Base-by-base conservation (phyloP, 2,113 vertebrate species). In the Calyptomena viridis region DNA sequence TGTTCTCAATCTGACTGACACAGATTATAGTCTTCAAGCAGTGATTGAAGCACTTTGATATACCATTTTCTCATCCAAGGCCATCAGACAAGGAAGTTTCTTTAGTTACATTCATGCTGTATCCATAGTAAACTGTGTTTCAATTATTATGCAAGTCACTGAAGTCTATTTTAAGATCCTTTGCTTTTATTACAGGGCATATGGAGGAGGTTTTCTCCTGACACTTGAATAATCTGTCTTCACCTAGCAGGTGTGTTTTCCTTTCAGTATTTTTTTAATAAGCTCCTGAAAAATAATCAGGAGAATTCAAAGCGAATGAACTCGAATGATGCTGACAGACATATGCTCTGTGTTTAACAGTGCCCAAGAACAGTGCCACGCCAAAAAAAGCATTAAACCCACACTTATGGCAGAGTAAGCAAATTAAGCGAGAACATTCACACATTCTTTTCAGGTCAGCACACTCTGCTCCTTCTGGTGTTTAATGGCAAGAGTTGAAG, bases 111-210 rank as follows among this genome's bases (percentile, higher is more conserved):
- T 1, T 44, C 31, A 63, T 74, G 60, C 62, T 44, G 44, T 84
- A 52, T 91, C 49, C 46, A 40, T 60, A 77, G 37, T 60, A 92
- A 93, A 66, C 31, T 62, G 33, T 69, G 42, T 80, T 95, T 71
- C 75, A 81, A 85, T 88, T 91, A 74, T 40, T 77, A 93, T 80
- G 39, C 85, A 94, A 94, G 74, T 64, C 90, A 94, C n/a, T 13
- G 62, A 91, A 84, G 23, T 63, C 78, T 95, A 83, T 96, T 93
- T 95, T 95, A 91, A 87, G 89, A 84, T 63, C 67, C 50, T 90
- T 85, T 86, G 55, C 67, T 90, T 95, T 94, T 73, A 88, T 90
- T 90, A 67, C 42, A 63, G 79, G 59, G 69, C 82, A 90, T 59
- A 90, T 12, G 76, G 83, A 94, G 47, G 67, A 91, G 87, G 83